Percentiles rank a stretch among this genome's conserved stretches.
Evolutionary conservation across 2,888 invertebrate species (phyloP).

Genomic region (Diplazon laetatorius): DNA sequence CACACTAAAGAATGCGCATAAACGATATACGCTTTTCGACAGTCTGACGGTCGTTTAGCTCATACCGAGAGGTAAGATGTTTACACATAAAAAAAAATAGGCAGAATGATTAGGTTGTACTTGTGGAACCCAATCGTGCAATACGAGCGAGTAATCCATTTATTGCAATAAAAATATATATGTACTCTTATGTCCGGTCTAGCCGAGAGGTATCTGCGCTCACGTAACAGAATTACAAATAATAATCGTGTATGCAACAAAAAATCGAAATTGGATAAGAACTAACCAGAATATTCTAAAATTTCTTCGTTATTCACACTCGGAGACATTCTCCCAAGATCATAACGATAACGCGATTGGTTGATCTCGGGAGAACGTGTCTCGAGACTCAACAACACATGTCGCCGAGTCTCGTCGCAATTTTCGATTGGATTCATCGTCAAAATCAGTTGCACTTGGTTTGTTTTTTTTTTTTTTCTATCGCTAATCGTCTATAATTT

Average conservation of each 20-base stretch:
- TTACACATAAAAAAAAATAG: neutral
- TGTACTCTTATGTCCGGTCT: conserved; percentile 8
- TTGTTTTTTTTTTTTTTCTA: neutral
- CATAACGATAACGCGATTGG: conserved; percentile 6
- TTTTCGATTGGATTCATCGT: conserved; percentile 8
- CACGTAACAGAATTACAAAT: neutral
- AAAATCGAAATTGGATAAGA: conserved; percentile 6
- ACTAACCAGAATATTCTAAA: neutral
- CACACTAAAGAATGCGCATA: too few relatives aligned
- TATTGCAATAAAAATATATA: conserved; percentile 34
- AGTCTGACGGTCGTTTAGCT: too few relatives aligned
- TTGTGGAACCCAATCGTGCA: conserved; percentile 28
- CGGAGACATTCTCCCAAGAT: conserved; percentile 50
- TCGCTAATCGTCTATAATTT: conserved; percentile 8
- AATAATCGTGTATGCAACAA: neutral
- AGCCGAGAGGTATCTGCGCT: too few relatives aligned
- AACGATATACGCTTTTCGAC: too few relatives aligned
- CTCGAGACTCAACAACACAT: conserved; percentile 15
- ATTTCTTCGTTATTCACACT: conserved; percentile 9
- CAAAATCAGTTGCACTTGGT: conserved; percentile 7
- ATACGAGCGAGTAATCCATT: conserved; percentile 37
- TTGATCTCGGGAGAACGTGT: conserved; percentile 47
- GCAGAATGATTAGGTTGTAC: conserved; percentile 13
- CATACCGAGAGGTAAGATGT: too few relatives aligned
- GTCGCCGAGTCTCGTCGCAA: neutral